phyloP scores from a whole-genome alignment of 2,888 invertebrate species.

The Drosophila flavopinicola region DNA sequence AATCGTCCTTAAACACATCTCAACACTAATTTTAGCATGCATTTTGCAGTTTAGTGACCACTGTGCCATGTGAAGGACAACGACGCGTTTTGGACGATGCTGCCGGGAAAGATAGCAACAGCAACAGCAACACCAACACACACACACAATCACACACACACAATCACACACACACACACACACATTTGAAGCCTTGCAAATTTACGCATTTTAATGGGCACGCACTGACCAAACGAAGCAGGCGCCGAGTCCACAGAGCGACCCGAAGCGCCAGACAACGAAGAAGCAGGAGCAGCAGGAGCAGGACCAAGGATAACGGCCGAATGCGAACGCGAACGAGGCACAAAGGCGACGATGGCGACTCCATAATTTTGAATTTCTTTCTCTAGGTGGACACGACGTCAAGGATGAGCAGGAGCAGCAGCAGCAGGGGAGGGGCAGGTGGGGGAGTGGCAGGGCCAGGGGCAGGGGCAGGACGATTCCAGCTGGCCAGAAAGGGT shows the following conservation, averaged over 20 bases:
- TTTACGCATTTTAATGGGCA: slow-evolving; percentile 75
- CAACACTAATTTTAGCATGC: neutral
- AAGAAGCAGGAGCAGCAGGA: neutral
- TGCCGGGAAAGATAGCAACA: slow-evolving; percentile 42
- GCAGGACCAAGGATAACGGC: slow-evolving; percentile 21
- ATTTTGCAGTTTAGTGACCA: slow-evolving; percentile 2
- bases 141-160: slow-evolving; percentile 9
- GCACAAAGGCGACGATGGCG: slow-evolving; percentile 29
- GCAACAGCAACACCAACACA: slow-evolving; percentile 3
- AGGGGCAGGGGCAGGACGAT: neutral
- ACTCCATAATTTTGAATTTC: slow-evolving; percentile 77
- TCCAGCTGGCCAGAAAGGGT: slow-evolving; percentile 64
- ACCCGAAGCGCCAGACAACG: slow-evolving; percentile 26
- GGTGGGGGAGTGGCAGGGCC: neutral
- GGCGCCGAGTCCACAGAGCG: slow-evolving; percentile 4
- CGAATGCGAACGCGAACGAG: slow-evolving; percentile 20
- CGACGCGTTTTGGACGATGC: slow-evolving; percentile 18
- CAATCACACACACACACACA: neutral
- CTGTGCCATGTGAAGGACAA: slow-evolving; percentile 24
- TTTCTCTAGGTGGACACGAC: slow-evolving; percentile 53
- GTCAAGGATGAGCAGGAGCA: slow-evolving; percentile 19
- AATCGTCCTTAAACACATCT: no score
- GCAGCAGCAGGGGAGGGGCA: neutral
- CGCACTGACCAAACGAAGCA: slow-evolving; percentile 63
- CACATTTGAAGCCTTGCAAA: slow-evolving; percentile 52